These are phyloP conservation scores for Leptopilina clavipes DNA, from an alignment of 1,140 invertebrate genomes.

Conservation along the genomic window DNA sequence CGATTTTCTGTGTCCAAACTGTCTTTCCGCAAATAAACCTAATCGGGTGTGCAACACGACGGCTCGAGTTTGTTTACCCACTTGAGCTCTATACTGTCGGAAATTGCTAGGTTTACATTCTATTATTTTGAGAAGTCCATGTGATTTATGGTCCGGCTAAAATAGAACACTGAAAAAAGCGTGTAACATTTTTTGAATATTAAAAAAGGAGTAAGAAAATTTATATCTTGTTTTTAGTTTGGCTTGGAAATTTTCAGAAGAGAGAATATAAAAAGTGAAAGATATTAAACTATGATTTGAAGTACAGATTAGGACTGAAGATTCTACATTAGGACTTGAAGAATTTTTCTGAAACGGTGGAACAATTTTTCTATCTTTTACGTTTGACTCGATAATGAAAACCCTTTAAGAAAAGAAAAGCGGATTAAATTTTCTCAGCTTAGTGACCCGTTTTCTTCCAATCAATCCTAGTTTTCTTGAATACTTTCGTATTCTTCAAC, in stretches of 20 bases:
- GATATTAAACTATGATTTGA: too few species aligned
- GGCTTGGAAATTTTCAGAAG: too few species aligned
- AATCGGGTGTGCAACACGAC: slow-evolving; percentile 60
- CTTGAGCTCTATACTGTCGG: slow-evolving; percentile 24
- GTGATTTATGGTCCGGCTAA: not conserved
- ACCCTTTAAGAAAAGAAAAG: slow-evolving; percentile 52
- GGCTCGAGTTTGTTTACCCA: slow-evolving; percentile 26
- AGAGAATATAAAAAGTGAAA: too few species aligned
- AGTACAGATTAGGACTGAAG: too few species aligned
- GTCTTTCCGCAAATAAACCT: slow-evolving; percentile 69
- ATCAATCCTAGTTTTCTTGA: slow-evolving; percentile 56
- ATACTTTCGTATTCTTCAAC: slow-evolving; percentile 46
- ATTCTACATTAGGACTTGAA: too few species aligned
- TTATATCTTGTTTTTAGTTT: too few species aligned
- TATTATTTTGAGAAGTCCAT: slow-evolving; percentile 25
- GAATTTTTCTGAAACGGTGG: too few species aligned
- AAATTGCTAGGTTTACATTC: slow-evolving; percentile 22
- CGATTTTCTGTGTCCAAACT: slow-evolving; percentile 66
- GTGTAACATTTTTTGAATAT: too few species aligned
- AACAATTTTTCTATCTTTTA: slow-evolving; percentile 41
- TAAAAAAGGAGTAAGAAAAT: too few species aligned
- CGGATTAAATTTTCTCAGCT: slow-evolving; percentile 66
- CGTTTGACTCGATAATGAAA: slow-evolving; percentile 65
- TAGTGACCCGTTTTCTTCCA: slow-evolving; percentile 54
- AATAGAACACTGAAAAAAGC: not conserved